These are phyloP conservation scores for Drosophila mimetica DNA, from an alignment of 2,888 invertebrate species.

Conservation along the genomic window DNA sequence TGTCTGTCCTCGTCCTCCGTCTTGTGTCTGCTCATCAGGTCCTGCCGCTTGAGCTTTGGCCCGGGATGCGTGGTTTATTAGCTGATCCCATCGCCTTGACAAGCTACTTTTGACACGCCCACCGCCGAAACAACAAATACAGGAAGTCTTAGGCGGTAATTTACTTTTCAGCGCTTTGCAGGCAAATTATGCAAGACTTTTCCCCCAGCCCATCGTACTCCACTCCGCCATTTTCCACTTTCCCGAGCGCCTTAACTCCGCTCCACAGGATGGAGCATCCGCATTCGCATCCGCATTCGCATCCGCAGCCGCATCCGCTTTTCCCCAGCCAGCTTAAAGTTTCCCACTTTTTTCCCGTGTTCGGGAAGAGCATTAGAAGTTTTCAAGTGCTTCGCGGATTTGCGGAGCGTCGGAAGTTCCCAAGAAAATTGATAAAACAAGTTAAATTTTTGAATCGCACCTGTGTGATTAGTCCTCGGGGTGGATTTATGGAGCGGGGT, in stretches of 20 bases:
- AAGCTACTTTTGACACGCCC: slow-evolving; percentile 72
- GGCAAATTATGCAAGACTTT: slow-evolving; percentile 75
- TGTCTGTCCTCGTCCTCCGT: slow-evolving; percentile 3
- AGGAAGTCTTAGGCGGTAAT: slow-evolving; percentile 76
- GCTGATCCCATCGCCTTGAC: slow-evolving; percentile 75
- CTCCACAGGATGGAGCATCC: slow-evolving; percentile 17
- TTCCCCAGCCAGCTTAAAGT: slow-evolving; percentile 48
- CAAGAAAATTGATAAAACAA: slow-evolving; percentile 28
- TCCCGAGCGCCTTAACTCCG: slow-evolving; percentile 3
- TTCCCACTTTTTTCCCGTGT: slow-evolving; percentile 27
- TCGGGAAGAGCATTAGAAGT: slow-evolving; percentile 41
- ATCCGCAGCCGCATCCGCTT: slow-evolving; percentile 6
- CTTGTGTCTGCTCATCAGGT: neutral
- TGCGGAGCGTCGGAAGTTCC: slow-evolving; percentile 7
- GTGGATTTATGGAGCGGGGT: neutral
- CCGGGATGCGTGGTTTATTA: slow-evolving; percentile 70
- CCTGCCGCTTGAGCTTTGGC: slow-evolving; percentile 8
- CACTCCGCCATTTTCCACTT: neutral
- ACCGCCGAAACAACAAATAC: slow-evolving; percentile 44
- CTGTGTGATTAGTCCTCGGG: slow-evolving; percentile 18
- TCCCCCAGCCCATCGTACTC: neutral
- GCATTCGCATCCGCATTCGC: slow-evolving; percentile 8
- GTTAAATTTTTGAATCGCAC: slow-evolving; percentile 12
- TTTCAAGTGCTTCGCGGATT: slow-evolving; percentile 38
- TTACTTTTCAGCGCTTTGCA: slow-evolving; percentile 72